Evolutionary conservation across 2,888 invertebrate species (phyloP).

Genomic region (Lochmaea capreae): DNA sequence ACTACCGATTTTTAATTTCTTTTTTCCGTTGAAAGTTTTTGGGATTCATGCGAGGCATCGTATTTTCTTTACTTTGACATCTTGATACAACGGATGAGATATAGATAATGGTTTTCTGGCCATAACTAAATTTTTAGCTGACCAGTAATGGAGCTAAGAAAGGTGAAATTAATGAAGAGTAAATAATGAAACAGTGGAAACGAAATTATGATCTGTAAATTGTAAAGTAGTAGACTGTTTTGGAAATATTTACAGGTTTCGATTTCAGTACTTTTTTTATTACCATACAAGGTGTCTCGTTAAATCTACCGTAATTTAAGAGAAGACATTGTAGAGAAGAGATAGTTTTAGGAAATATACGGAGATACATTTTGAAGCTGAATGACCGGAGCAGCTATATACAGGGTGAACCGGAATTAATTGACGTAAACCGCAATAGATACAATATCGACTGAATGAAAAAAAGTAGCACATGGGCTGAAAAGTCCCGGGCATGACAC

Average conservation of each 20-base stretch:
- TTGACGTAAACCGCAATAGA: too few relatives aligned
- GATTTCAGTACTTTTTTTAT: neutral
- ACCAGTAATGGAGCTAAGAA: slow-evolving; percentile 26
- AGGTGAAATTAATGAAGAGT: slow-evolving; percentile 28
- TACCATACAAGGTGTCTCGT: neutral
- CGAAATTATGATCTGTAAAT: slow-evolving; percentile 22
- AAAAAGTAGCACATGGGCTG: too few relatives aligned
- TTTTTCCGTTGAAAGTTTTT: slow-evolving; percentile 28
- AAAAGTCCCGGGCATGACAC: too few relatives aligned
- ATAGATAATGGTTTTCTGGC: slow-evolving; percentile 42
- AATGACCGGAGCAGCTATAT: too few relatives aligned
- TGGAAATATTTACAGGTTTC: slow-evolving; percentile 2
- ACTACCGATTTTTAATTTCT: slow-evolving; percentile 13
- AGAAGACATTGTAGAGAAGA: too few relatives aligned
- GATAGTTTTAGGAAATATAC: too few relatives aligned
- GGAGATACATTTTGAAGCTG: too few relatives aligned
- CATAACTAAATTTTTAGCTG: slow-evolving; percentile 43
- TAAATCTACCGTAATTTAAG: neutral
- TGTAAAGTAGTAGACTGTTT: slow-evolving; percentile 3
- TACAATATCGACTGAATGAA: too few relatives aligned
- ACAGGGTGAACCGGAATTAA: too few relatives aligned
- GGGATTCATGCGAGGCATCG: slow-evolving; percentile 51
- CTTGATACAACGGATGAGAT: slow-evolving; percentile 58
- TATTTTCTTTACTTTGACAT: slow-evolving; percentile 61
- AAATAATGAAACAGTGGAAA: slow-evolving; percentile 19